A percentile compares a stretch with the other conserved stretches of the same genome.
These are phyloP conservation scores for Nestor notabilis DNA, from an alignment of 2,113 vertebrate species.

Conservation along the genomic window DNA sequence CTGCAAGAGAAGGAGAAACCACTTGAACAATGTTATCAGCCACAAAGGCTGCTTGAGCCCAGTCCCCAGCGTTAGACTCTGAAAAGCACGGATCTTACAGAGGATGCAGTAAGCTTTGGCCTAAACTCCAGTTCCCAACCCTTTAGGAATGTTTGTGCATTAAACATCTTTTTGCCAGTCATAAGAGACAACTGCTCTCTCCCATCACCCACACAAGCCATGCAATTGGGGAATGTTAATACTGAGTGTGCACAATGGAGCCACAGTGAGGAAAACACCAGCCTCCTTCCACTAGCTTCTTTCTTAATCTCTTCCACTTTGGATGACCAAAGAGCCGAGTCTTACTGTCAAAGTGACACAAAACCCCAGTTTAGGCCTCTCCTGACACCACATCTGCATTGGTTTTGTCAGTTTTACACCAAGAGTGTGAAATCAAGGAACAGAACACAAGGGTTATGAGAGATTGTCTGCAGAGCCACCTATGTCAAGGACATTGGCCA, in stretches of 20 bases:
- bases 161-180: neutral
- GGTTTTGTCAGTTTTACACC: neutral
- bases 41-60: neutral
- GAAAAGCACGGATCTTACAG: neutral
- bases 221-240: neutral
- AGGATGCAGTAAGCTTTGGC: neutral
- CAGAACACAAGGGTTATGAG: neutral
- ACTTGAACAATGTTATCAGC: constrained; percentile 45
- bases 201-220: neutral
- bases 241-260: neutral
- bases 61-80: neutral
- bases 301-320: neutral
- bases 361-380: neutral
- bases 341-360: neutral
- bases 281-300: neutral
- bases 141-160: neutral
- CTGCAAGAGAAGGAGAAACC: constrained; percentile 69
- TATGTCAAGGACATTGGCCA: neutral
- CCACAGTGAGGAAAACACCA: neutral
- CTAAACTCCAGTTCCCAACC: neutral
- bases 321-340: neutral
- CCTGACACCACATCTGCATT: neutral
- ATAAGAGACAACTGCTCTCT: neutral
- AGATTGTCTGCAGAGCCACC: neutral
- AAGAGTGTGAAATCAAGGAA: neutral